Evolutionary conservation across 2,888 invertebrate genomes (phyloP), one percentile per base, ranked within the genome.

Genomic region (Caradrina kadenii): DNA sequence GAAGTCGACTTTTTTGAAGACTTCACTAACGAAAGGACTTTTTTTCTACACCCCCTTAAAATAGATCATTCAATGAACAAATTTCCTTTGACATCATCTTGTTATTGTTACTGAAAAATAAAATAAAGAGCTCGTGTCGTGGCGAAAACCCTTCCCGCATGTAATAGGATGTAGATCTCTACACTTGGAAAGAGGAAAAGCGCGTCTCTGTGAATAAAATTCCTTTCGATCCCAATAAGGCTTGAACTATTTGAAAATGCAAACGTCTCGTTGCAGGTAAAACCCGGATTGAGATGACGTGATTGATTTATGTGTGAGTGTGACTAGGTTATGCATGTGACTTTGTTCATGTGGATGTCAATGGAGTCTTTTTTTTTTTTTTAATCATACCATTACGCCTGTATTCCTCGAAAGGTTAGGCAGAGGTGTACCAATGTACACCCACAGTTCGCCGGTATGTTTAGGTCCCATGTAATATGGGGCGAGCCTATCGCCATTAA

Each of bases 131-230:
- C 6, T 45, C 26, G 13, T 17, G 64, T 56, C 64, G n/a, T 11
- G 15, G 26, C 45, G 45, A 31, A 21, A 45, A 35, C 26, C 48
- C 8, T 48, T 31, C 3, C 48, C 13, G 13, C 26, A 11, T 45
- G 65, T 53, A 73, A 71, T 53, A 21, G 39, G 52, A 73, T 71
- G 56, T 53, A 52, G 45, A 73, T 71, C 55, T 71, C 35, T 50
- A 17, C 22, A 56, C 45, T 58, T 52, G 58, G 52, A 53, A 19
- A 61, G 39, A 17, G 56, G n/a, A 73, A 65, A 65, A 35, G 21
- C n/a, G 15, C 45, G 39, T 48, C n/a, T n/a, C 17, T 11, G 26
- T 31, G 15, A n/a, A 26, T 21, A 31, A 73, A 15, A 58, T 21
- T 53, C 0, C 39, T 73, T 65, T 65, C 71, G 19, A n/a, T 72